A percentile compares a stretch with the other conserved stretches of the same genome.
These are phyloP conservation scores for Hassar affinis DNA, from an alignment of 2,113 vertebrate genomes.

Conservation along the genomic window DNA sequence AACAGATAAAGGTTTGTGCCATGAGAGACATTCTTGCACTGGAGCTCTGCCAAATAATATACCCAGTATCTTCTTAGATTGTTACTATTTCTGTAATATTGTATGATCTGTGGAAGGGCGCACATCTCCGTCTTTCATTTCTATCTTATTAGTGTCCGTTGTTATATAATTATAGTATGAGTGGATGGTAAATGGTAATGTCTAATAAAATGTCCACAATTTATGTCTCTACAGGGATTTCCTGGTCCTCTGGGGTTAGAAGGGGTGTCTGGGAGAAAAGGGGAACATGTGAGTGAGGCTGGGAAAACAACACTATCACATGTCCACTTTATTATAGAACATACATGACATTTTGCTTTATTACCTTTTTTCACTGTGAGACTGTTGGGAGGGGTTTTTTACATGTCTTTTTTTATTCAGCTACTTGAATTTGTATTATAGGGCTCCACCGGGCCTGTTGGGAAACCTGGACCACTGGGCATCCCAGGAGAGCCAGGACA, in stretches of 20 bases:
- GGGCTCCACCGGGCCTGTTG: slow-evolving; percentile 68
- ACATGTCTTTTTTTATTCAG: neutral
- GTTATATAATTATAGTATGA: neutral
- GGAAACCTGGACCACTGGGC: slow-evolving; percentile 64
- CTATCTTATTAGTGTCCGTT: neutral
- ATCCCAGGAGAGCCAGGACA: slow-evolving; percentile 64
- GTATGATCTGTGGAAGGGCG: neutral
- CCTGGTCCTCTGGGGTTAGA: slow-evolving; percentile 59
- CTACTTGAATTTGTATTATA: slow-evolving; percentile 45
- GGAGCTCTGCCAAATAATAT: neutral
- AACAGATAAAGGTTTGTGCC: neutral
- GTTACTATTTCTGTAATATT: neutral
- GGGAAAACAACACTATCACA: neutral
- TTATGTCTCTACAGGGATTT: slow-evolving; percentile 53
- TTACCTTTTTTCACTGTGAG: neutral
- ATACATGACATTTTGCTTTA: neutral
- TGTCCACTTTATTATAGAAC: neutral
- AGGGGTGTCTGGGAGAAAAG: slow-evolving; percentile 59
- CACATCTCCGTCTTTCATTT: neutral
- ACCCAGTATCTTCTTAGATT: neutral
- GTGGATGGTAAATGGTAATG: neutral
- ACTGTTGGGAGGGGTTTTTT: neutral
- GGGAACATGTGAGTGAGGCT: slow-evolving; percentile 56
- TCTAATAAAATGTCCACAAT: neutral
- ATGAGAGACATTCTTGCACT: neutral